Percentiles rank a stretch among this genome's conserved stretches.
Evolutionary conservation across 2,113 vertebrate species (phyloP).

Genomic region (Halichoeres trimaculatus): DNA sequence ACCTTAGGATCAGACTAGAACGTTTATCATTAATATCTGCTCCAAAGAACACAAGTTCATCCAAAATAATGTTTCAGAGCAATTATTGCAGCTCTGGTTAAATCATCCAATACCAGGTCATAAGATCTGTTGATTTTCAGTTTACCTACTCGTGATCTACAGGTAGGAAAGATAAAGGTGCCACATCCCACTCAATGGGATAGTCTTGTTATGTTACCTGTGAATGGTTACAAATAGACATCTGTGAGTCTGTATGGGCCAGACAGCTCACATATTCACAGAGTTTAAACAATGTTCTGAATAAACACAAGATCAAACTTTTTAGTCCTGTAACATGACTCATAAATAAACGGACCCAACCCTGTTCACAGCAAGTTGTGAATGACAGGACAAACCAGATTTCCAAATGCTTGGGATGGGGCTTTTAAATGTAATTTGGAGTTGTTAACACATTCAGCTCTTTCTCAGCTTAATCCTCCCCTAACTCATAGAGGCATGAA

Average conservation of each 20-base stretch:
- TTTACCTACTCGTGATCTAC: no score
- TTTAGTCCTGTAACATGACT: background rate
- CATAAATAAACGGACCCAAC: background rate
- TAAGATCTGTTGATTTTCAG: background rate
- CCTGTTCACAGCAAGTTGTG: background rate
- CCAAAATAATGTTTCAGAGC: background rate
- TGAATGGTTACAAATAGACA: no score
- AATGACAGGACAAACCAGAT: no score
- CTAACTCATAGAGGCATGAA: background rate
- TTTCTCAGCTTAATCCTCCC: background rate
- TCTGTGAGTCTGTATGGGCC: background rate
- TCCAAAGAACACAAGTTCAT: slow-evolving; percentile 2
- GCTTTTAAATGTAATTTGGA: no score
- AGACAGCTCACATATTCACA: background rate
- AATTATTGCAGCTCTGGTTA: background rate
- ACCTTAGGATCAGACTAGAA: background rate
- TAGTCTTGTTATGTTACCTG: background rate
- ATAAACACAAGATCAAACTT: no score
- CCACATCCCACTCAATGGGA: background rate
- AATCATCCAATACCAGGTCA: background rate
- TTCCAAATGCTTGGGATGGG: no score
- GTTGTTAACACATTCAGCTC: background rate
- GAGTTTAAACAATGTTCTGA: no score
- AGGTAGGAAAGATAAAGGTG: background rate
- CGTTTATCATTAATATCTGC: background rate